Conservation (phyloP, 2,113 vertebrate species). For the Orcinus orca region DNA sequence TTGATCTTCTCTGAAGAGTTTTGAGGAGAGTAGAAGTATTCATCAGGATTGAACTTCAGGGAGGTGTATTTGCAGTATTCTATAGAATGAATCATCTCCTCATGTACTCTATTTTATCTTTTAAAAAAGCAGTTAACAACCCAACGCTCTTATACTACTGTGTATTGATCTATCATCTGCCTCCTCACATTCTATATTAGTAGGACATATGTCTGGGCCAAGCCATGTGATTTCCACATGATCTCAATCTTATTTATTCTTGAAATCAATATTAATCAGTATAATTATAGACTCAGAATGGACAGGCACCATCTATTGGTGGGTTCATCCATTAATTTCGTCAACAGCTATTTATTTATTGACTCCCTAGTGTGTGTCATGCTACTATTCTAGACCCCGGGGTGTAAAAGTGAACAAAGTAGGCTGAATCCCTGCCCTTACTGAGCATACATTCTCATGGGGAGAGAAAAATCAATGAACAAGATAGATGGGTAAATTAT, state of each 20-base stretch:
- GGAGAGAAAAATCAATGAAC: background rate
- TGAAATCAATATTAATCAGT: background rate
- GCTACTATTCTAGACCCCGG: background rate
- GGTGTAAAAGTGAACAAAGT: background rate
- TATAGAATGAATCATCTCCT: background rate
- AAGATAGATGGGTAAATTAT: background rate
- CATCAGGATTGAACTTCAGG: background rate
- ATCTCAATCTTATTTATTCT: background rate
- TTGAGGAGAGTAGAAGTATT: background rate
- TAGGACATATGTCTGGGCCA: background rate
- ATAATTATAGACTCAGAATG: background rate
- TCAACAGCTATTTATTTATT: background rate
- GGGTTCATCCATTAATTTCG: background rate
- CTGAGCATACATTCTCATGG: rapidly evolving
- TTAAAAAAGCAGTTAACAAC: background rate
- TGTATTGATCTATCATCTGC: background rate
- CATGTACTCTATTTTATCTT: background rate
- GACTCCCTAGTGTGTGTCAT: background rate
- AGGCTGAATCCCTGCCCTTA: background rate
- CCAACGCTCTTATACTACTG: background rate
- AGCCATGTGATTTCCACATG: background rate
- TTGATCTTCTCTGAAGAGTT: background rate
- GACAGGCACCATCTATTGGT: too few relatives aligned
- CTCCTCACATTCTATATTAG: background rate
- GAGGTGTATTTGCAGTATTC: background rate